Conservation (phyloP, 2,797 vertebrate genomes). For the Spinus olivaceus region DNA sequence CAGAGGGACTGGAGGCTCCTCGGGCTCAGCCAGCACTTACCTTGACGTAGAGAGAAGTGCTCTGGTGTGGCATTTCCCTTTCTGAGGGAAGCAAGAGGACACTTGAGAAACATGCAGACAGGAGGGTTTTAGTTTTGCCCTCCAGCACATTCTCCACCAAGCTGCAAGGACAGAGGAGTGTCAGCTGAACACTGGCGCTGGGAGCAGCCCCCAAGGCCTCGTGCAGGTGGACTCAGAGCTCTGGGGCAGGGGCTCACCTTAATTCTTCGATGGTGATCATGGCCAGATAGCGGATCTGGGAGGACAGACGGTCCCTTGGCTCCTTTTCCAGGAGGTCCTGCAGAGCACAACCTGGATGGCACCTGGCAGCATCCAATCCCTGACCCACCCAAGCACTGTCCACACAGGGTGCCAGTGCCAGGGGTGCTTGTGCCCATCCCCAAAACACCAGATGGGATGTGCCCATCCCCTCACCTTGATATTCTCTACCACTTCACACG, state of each 20-base stretch:
- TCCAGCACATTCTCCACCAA: neutral
- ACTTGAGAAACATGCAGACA: neutral
- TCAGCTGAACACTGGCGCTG: neutral
- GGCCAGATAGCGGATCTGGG: neutral
- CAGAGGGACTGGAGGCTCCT: neutral
- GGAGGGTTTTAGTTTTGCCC: neutral
- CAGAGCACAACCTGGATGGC: neutral
- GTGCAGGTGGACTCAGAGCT: neutral
- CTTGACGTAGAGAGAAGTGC: neutral
- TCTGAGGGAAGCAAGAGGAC: neutral
- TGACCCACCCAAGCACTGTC: neutral
- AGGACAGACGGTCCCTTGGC: neutral
- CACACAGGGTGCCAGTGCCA: neutral
- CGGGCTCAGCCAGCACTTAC: neutral
- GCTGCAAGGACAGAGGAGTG: neutral
- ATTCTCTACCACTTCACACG: neutral
- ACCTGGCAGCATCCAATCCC: neutral
- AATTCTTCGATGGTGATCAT: neutral
- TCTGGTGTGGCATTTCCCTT: neutral
- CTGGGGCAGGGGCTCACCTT: neutral
- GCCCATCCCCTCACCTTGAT: neutral
- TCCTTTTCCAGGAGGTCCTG: neutral
- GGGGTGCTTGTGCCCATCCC: neutral
- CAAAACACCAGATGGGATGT: neutral
- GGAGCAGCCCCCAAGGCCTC: neutral